Base-by-base conservation (phyloP, 2,797 vertebrate genomes). In the Gambusia yucatana region DNA sequence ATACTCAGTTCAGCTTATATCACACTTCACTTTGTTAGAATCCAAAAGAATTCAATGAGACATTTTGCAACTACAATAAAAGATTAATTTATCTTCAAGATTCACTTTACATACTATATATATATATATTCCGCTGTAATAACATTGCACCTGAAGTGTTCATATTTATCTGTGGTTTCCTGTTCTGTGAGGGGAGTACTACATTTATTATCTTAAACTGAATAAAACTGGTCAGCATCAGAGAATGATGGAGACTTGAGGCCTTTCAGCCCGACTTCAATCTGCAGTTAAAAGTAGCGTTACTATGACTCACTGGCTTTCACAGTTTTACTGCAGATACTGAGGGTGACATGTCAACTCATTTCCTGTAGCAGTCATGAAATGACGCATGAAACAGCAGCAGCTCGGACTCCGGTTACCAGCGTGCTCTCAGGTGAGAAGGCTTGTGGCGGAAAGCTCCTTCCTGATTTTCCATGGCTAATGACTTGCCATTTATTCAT, bases 311-410 rank as follows among this genome's bases (percentile, higher is more conserved):
- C 1, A 28, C 28, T 4, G 2, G 10, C 33, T 73, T 77, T 79
- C 50, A 75, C 73, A 47, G 55, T 39, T 78, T 50, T 59, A n/a
- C 46, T 71, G 25, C 48, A 46, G 61, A 83, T 57, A 39, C 25
- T 16, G 14, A 82, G 30, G 55, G 41, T 28, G 1, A 46, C 72
- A 72, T 41, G 14, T 73, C 2, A 22, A 79, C 73, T 86, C 33
- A 57, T 78, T 90, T 91, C 86, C 82, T 88, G 87, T 57, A 50
- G 50, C 67, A 20, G 52, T 75, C 71, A 81, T 55, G 73, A 88
- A 76, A 86, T 39, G 5, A 72, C 59, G 47, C 30, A 80, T 75
- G 30, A 36, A 2, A 82, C 36, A 76, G 2, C 47, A 44, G 30
- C 65, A 75, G 78, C 77, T 44, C 20, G 43, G 36, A 30, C 30